phyloP scores from a whole-genome alignment of 1,140 invertebrate species.

The Dinothrombium tinctorium region DNA sequence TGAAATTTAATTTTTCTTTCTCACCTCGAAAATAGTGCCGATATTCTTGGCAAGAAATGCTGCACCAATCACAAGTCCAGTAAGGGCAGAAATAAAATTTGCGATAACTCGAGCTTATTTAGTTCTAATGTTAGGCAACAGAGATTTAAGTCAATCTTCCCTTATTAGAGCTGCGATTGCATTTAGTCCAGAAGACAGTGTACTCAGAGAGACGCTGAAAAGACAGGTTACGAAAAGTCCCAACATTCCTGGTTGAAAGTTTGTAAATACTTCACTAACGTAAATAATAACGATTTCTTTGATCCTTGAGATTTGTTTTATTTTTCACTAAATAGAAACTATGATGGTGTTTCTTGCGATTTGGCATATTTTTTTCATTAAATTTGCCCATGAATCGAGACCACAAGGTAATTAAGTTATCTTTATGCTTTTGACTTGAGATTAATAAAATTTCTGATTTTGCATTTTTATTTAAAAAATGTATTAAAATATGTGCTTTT shows the following conservation, averaged over 20 bases:
- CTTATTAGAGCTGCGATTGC: constrained; percentile 9
- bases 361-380: too few relatives aligned
- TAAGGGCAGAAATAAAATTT: constrained; percentile 3
- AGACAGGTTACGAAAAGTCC: constrained; percentile 20
- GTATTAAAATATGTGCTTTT: too few relatives aligned
- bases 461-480: too few relatives aligned
- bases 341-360: too few relatives aligned
- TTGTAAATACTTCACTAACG: too few relatives aligned
- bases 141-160: constrained; percentile 8
- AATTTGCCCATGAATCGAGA: too few relatives aligned
- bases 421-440: too few relatives aligned
- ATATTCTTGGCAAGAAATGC: not conserved
- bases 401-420: too few relatives aligned
- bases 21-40: constrained; percentile 3
- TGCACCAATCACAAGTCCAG: not conserved
- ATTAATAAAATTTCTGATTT: too few relatives aligned
- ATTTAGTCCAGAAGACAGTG: constrained; percentile 12
- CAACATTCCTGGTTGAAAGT: constrained; percentile 19
- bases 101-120: not conserved
- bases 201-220: constrained; percentile 16
- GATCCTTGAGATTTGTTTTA: too few relatives aligned
- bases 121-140: not conserved
- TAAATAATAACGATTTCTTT: too few relatives aligned
- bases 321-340: too few relatives aligned
- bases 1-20: not conserved